A percentile compares a stretch with the other conserved stretches of the same genome.
These are phyloP conservation scores for Phocoena phocoena DNA, from an alignment of 2,113 vertebrate genomes.

Conservation along the genomic window DNA sequence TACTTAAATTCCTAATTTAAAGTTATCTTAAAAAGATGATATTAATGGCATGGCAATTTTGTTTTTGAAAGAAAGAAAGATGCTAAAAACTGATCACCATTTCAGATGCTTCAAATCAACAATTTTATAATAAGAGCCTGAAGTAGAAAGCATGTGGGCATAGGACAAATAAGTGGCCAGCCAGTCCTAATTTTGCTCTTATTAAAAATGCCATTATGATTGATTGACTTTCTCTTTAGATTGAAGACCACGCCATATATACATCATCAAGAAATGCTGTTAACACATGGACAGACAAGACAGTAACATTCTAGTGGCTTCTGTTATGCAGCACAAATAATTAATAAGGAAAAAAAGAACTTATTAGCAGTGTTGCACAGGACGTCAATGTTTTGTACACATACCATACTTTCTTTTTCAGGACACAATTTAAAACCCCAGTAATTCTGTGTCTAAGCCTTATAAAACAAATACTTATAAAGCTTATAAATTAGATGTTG, in stretches of 20 bases:
- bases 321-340: conserved; percentile 85
- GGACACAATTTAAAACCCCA: conserved; percentile 79
- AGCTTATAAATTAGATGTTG: conserved; percentile 81
- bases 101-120: not conserved
- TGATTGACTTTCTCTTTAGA: conserved; percentile 86
- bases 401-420: conserved; percentile 74
- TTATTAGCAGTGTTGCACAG: conserved; percentile 81
- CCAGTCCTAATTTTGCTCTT: not conserved
- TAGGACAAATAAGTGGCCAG: not conserved
- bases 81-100: not conserved
- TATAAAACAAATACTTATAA: conserved; percentile 84
- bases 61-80: conserved; percentile 48
- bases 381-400: conserved; percentile 82
- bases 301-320: conserved; percentile 87
- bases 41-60: not conserved
- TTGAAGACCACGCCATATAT: conserved; percentile 86
- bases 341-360: conserved; percentile 72
- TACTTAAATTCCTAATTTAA: conserved; percentile 28
- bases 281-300: conserved; percentile 86
- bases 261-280: conserved; percentile 84
- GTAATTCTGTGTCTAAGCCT: conserved; percentile 85
- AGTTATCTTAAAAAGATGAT: not conserved
- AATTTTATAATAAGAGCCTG: not conserved
- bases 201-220: conserved; percentile 61
- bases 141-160: conserved; percentile 41